Percentiles rank a stretch among this genome's conserved stretches.
Evolutionary conservation across 1,140 invertebrate genomes (phyloP).

Genomic region (Proctacanthus coquilletti): DNA sequence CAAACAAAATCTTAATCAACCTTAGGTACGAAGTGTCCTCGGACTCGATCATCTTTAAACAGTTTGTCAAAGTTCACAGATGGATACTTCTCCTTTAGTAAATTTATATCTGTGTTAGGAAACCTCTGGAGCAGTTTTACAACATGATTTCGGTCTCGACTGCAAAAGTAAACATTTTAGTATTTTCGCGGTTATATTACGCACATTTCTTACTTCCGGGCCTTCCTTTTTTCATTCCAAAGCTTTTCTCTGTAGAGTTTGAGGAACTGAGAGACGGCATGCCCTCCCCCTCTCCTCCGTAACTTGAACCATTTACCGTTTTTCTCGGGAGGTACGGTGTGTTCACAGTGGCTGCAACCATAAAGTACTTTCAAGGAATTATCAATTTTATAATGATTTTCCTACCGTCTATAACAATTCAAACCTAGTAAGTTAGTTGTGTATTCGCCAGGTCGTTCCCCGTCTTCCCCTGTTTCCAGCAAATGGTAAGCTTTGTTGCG

Average conservation of each 20-base stretch:
- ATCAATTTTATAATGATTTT: slow-evolving; percentile 29
- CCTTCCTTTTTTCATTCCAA: slow-evolving; percentile 37
- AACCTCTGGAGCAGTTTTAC: slow-evolving; percentile 51
- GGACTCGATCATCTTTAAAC: slow-evolving; percentile 34
- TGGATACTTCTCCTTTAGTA: slow-evolving; percentile 57
- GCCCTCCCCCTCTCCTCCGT: slow-evolving; percentile 29
- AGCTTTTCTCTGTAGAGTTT: slow-evolving; percentile 47
- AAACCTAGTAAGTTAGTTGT: slow-evolving; percentile 44
- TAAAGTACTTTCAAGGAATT: slow-evolving; percentile 11
- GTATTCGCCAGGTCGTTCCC: slow-evolving; percentile 49
- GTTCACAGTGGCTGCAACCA: slow-evolving; percentile 31
- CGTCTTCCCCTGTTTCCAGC: slow-evolving; percentile 78
- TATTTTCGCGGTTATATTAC: slow-evolving; percentile 7
- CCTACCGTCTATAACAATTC: slow-evolving; percentile 22
- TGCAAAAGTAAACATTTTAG: slow-evolving; percentile 30
- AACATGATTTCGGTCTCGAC: slow-evolving; percentile 46
- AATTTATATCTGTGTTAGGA: slow-evolving; percentile 57
- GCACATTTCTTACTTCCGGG: slow-evolving; percentile 37
- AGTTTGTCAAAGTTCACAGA: slow-evolving; percentile 55
- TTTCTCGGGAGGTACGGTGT: slow-evolving; percentile 40
- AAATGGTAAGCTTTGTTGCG: slow-evolving; percentile 80
- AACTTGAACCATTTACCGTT: slow-evolving; percentile 42
- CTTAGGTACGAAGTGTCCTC: slow-evolving; percentile 43
- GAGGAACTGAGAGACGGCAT: slow-evolving; percentile 46
- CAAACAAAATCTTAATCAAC: slow-evolving; percentile 10